Conservation (phyloP, 2,888 invertebrate species). For the Drosophila acutilabella region DNA sequence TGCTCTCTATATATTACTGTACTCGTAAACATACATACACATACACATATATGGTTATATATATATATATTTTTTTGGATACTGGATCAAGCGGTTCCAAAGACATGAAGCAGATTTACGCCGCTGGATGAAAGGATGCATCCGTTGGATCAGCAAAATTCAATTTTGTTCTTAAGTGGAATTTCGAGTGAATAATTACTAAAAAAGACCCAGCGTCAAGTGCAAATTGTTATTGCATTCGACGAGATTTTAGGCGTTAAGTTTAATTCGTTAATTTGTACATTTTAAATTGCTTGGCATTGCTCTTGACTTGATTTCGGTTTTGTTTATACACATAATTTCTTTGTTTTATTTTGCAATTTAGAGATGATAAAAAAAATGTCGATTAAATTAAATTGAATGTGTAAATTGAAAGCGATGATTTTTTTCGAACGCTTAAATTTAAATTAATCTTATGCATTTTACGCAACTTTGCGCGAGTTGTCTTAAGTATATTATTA, state of each 20-base stretch:
- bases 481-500: constrained; percentile 67
- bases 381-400: constrained; percentile 28
- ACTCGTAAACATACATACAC: constrained; percentile 10
- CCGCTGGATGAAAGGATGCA: constrained; percentile 36
- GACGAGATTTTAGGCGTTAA: constrained; percentile 59
- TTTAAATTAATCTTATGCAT: constrained; percentile 44
- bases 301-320: constrained; percentile 48
- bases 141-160: constrained; percentile 63
- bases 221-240: constrained; percentile 59
- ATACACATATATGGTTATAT: constrained; percentile 21
- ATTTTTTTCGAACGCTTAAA: constrained; percentile 23
- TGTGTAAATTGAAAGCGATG: constrained; percentile 30
- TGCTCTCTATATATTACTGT: constrained; percentile 20
- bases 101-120: constrained; percentile 48
- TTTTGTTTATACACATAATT: constrained; percentile 50
- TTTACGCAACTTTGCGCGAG: constrained; percentile 66
- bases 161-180: constrained; percentile 64
- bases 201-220: constrained; percentile 61
- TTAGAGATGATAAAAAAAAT: constrained; percentile 18
- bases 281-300: constrained; percentile 43
- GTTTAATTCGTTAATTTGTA: constrained; percentile 59
- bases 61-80: constrained; percentile 30
- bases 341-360: constrained; percentile 16
- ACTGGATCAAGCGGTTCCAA: constrained; percentile 69
- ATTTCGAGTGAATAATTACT: constrained; percentile 47